Evolutionary conservation across 1,140 invertebrate genomes (phyloP).

Genomic region (Thalassaphorura encarpata): DNA sequence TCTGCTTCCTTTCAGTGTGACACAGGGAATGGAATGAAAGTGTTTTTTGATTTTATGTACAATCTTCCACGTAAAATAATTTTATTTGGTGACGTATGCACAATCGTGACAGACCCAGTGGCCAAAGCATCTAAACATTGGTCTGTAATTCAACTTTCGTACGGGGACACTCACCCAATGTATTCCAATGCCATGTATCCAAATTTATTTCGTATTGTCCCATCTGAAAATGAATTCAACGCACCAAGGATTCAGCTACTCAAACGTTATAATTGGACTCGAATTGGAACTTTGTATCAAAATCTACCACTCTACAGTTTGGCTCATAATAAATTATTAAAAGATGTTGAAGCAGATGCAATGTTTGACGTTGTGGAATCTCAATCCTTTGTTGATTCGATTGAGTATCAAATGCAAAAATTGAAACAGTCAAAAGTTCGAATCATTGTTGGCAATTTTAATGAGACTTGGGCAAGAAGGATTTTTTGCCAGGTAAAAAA

Average conservation of each 20-base stretch:
- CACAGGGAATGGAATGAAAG: conserved; percentile 93
- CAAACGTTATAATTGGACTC: conserved; percentile 89
- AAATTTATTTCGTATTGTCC: conserved; percentile 92
- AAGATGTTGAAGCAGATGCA: conserved; percentile 68
- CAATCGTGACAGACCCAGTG: conserved; percentile 92
- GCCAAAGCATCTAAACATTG: conserved; percentile 95
- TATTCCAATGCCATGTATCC: conserved; percentile 88
- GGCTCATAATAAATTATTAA: conserved; percentile 85
- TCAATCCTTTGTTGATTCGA: conserved; percentile 88
- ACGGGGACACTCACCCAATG: conserved; percentile 97
- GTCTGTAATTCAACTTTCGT: conserved; percentile 90
- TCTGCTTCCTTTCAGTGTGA: conserved; percentile 65
- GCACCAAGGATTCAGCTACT: conserved; percentile 76
- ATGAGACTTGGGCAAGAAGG: conserved; percentile 81
- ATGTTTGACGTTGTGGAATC: conserved; percentile 76
- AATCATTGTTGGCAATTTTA: conserved; percentile 94
- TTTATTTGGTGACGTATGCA: conserved; percentile 93
- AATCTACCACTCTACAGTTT: conserved; percentile 82
- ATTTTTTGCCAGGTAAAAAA: conserved; percentile 80
- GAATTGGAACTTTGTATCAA: conserved; percentile 94
- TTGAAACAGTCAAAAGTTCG: conserved; percentile 86
- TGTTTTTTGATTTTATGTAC: conserved; percentile 98
- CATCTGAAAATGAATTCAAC: conserved; percentile 93
- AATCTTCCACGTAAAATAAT: conserved; percentile 74
- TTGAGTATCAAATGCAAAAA: conserved; percentile 66